Evolutionary conservation across 2,113 vertebrate species (phyloP).

Genomic region (Chrysochloris asiatica): DNA sequence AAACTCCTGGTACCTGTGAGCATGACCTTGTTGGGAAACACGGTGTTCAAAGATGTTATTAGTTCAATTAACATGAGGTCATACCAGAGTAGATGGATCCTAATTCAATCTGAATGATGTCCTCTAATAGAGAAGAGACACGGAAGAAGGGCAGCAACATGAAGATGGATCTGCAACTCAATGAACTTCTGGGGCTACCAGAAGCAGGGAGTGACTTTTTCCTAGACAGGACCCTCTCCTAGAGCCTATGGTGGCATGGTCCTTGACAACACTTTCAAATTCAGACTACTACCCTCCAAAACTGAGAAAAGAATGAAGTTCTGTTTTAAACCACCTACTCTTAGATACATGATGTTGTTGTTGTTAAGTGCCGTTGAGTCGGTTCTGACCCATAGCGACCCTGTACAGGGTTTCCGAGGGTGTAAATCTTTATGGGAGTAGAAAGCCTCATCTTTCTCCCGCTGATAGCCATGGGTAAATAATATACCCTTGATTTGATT

Average conservation of each 20-base stretch:
- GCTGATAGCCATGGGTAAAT: not conserved
- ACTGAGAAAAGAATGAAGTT: not conserved
- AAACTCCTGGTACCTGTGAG: not conserved
- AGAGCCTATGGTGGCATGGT: not conserved
- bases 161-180: not conserved
- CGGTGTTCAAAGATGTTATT: not conserved
- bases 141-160: not conserved
- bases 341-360: too few relatives aligned
- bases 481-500: slow-evolving; percentile 30
- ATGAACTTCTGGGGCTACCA: not conserved
- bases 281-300: not conserved
- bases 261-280: not conserved
- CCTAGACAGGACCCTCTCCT: not conserved
- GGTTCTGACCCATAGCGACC: too few relatives aligned
- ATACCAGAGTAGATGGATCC: not conserved
- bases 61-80: not conserved
- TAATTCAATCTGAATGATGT: not conserved
- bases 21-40: not conserved
- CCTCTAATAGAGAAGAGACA: not conserved
- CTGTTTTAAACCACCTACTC: not conserved
- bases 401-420: too few relatives aligned
- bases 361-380: too few relatives aligned
- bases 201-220: not conserved
- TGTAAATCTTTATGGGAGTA: too few relatives aligned
- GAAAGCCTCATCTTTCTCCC: too few relatives aligned